A percentile compares a stretch with the other conserved stretches of the same genome.
Evolutionary conservation across 2,113 vertebrate genomes (phyloP).

Genomic region (Thunnus thynnus): DNA sequence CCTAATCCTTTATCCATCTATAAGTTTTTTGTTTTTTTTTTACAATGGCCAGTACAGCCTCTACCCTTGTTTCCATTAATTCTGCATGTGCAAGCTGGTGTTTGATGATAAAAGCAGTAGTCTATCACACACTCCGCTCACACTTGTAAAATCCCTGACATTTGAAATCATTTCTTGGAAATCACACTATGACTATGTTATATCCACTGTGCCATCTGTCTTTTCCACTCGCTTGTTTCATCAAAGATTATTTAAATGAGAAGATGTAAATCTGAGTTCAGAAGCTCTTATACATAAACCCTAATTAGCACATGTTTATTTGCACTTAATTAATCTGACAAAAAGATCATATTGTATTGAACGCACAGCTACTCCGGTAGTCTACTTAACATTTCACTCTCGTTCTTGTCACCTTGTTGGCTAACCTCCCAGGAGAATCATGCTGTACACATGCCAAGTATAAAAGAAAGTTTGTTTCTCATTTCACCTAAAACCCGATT

Average conservation of each 20-base stretch:
- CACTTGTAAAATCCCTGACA: background rate
- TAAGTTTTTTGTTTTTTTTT: no score
- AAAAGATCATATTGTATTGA: background rate
- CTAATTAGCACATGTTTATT: background rate
- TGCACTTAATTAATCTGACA: background rate
- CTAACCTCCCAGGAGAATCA: conserved; percentile 10
- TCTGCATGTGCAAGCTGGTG: background rate
- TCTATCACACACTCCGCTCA: background rate
- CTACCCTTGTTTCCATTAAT: background rate
- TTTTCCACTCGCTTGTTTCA: background rate
- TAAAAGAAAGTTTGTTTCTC: conserved; percentile 15
- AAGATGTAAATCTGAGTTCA: conserved; percentile 23
- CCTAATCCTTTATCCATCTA: no score
- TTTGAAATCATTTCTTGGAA: background rate
- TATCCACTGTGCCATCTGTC: conserved; percentile 14
- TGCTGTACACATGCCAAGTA: background rate
- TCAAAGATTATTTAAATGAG: conserved; percentile 40
- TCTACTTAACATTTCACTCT: conserved; percentile 21
- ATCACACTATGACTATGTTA: conserved; percentile 4
- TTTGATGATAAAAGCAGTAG: conserved; percentile 2
- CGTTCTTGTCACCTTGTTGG: background rate
- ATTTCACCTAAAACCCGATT: conserved; percentile 14
- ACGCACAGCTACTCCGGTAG: background rate
- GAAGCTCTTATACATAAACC: background rate
- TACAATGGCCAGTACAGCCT: no score